Evolutionary conservation across 2,113 vertebrate genomes (phyloP).

Genomic region (Anthoscopus minutus): DNA sequence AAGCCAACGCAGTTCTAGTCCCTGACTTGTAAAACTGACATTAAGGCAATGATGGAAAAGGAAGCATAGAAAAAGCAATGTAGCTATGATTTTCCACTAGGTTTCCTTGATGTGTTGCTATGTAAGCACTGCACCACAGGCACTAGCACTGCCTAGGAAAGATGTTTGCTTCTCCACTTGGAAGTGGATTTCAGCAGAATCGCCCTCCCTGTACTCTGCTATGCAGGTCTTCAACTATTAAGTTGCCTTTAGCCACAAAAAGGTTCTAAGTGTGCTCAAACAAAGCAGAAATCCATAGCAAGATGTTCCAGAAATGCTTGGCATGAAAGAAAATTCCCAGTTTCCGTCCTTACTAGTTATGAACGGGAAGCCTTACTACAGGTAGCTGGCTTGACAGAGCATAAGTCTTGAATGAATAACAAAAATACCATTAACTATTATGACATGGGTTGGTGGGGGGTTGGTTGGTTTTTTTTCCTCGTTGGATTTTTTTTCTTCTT

Average conservation of each 20-base stretch:
- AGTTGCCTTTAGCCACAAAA: background rate
- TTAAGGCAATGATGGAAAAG: background rate
- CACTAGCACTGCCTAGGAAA: background rate
- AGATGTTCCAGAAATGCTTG: background rate
- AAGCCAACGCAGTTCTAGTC: background rate
- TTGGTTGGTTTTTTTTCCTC: background rate
- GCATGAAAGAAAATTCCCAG: background rate
- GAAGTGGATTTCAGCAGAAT: background rate
- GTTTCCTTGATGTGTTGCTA: background rate
- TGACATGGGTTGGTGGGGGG: no score
- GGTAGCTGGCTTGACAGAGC: background rate
- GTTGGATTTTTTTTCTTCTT: rapidly evolving
- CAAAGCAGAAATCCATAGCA: background rate
- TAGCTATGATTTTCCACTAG: background rate
- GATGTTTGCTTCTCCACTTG: background rate
- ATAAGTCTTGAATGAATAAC: background rate
- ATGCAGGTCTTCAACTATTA: background rate
- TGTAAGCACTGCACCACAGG: background rate
- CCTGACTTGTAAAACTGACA: background rate
- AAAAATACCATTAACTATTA: background rate
- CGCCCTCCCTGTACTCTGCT: background rate
- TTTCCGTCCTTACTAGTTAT: background rate
- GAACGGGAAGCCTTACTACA: background rate
- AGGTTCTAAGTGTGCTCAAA: background rate
- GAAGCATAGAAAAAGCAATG: background rate